Base-by-base conservation (phyloP, 2,113 vertebrate genomes). In the Rana temporaria region DNA sequence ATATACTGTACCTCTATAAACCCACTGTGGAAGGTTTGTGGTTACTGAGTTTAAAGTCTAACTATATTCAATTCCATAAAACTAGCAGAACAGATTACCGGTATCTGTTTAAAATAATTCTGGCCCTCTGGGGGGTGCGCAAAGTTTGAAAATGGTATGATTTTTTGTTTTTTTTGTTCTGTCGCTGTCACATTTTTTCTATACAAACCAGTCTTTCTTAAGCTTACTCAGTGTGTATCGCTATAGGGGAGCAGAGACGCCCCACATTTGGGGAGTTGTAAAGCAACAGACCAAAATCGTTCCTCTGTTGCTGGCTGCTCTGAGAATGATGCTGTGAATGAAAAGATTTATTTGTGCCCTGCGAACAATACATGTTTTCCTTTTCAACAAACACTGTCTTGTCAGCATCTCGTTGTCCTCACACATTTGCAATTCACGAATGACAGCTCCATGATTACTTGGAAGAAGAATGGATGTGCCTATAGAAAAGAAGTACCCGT, bases 351-450 rank as follows among this genome's bases (percentile, higher is more conserved):
- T 82, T 67, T 82, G 80, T 82, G 26, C 71, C 70, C 70, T 42
- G 62, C 24, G 52, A 82, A 82, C 80, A 82, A 82, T 82, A 75
- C 70, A 66, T 82, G 80, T 82, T 82, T 82, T 82, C 74, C 80
- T 82, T 82, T 82, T 74, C 80, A 75, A 57, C 70, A 74, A 83
- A 76, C 34, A 53, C 63, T 48, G 30, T 76, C 71, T 64, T 74
- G 81, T 76, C 72, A 75, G 72, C 62, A 60, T 76, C 81, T 68
- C 42, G 53, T 83, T 83, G 71, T 72, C 81, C 72, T 75, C 72
- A 65, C 62, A 67, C 62, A 67, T 82, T 74, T 74, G 70, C 70
- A 74, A 82, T 82, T 82, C 80, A 76, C 53, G 57, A 82, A 67
- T 83, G 72, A 76, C 72, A 76, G 72, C 63, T 67, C 63, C 32